These are phyloP conservation scores for Habroteleia sp. DNA, from an alignment of 2,888 invertebrate genomes.

Conservation along the genomic window DNA sequence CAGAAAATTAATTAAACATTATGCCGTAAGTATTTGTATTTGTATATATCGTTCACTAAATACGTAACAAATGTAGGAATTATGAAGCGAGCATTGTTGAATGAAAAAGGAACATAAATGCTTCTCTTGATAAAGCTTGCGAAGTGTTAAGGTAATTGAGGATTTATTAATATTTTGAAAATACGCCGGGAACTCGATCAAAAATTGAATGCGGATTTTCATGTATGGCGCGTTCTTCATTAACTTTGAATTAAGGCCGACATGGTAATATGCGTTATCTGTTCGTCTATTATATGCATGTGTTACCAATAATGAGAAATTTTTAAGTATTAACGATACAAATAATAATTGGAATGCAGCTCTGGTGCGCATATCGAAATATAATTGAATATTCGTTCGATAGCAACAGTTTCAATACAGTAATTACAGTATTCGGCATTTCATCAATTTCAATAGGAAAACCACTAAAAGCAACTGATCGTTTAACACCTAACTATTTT, in stretches of 20 bases:
- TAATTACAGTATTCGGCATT: slow-evolving; percentile 57
- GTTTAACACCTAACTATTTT: slow-evolving; percentile 48
- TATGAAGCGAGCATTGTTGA: slow-evolving; percentile 18
- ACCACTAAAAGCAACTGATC: slow-evolving; percentile 54
- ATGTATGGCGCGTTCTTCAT: slow-evolving; percentile 59
- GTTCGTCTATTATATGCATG: slow-evolving; percentile 60
- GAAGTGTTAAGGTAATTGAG: slow-evolving; percentile 49
- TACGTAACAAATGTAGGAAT: slow-evolving; percentile 30
- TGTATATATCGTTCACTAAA: background rate
- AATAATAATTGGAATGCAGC: slow-evolving; percentile 62
- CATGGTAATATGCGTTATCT: slow-evolving; percentile 58
- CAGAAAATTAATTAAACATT: no score
- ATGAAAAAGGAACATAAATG: slow-evolving; percentile 29
- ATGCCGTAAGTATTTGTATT: background rate
- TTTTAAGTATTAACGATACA: slow-evolving; percentile 62
- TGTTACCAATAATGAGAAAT: slow-evolving; percentile 60
- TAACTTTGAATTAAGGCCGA: slow-evolving; percentile 62
- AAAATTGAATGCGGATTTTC: slow-evolving; percentile 62
- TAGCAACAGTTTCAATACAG: slow-evolving; percentile 56
- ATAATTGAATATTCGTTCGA: slow-evolving; percentile 59
- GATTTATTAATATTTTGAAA: slow-evolving; percentile 52
- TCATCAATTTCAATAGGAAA: slow-evolving; percentile 55
- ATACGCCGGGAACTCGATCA: slow-evolving; percentile 48
- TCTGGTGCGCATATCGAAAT: slow-evolving; percentile 51
- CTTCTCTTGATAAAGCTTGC: slow-evolving; percentile 20